Base-by-base conservation (phyloP, 2,797 vertebrate genomes). In the Hafferia zeledoni region DNA sequence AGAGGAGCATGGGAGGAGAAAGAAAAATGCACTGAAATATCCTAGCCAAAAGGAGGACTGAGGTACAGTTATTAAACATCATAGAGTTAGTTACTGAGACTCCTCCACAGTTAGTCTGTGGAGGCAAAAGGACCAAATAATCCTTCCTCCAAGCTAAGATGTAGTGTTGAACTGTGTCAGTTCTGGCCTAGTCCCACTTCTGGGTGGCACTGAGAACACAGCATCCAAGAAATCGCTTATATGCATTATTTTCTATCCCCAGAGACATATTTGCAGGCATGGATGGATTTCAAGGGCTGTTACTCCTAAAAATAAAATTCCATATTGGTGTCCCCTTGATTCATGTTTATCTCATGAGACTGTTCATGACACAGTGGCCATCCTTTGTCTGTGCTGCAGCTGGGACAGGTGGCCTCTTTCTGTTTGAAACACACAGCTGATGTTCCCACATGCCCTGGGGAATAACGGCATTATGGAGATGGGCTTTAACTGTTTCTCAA, bases 351-450 rank as follows among this genome's bases (percentile, higher is more conserved):
- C 87, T 69, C 41, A 8, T 60, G 87, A 69, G 82, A 83, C 50
- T 80, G 6, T 33, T 57, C 50, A 6, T 68, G 55, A 44, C 72
- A 91, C 41, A 81, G 46, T 31, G 68, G 35, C 28, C 25, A 47
- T 68, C 50, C 61, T 95, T 95, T 92, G 76, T 93, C 56, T 91
- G 46, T 69, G 61, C 69, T 89, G 35, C 17, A 4, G 63, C 25
- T 89, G 69, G 89, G 79, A 49, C 89, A 95, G 87, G 92, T 93
- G 92, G 84, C 57, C 55, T 87, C 75, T 87, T 92, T 63, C 84
- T 1, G 0, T 91, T 83, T 81, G 69, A 92, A 92, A 89, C 53
- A 31, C 18, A 37, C 71, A 93, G 94, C 78, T 95, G 90, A 95
- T 90, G 30, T 82, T 93, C 49, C 68, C 63, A 59, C 43, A 76